Percentiles rank a stretch among this genome's conserved stretches.
Conservation (phyloP, 2,797 vertebrate species). For the Apodemus agrarius region DNA sequence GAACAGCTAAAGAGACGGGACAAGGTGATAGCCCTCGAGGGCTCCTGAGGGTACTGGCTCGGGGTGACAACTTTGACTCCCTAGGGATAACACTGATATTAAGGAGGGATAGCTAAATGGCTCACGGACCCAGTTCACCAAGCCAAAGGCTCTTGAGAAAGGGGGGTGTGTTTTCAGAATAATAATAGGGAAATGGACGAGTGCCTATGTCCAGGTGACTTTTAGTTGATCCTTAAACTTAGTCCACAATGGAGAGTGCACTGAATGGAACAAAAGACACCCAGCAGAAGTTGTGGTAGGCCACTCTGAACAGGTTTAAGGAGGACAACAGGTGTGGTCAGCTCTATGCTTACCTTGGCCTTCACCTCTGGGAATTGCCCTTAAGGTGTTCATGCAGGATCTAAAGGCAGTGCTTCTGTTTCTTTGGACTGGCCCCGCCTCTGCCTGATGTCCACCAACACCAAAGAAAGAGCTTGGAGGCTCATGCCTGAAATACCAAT, state of each 20-base stretch:
- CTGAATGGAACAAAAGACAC: rapidly evolving
- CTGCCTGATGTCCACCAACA: not conserved
- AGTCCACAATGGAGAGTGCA: rapidly evolving
- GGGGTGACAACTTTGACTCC: not conserved
- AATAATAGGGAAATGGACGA: not conserved
- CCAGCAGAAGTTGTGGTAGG: not conserved
- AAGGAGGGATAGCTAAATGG: not conserved
- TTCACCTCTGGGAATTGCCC: not conserved
- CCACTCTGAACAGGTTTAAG: not conserved
- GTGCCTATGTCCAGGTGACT: not conserved
- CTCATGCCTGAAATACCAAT: not conserved
- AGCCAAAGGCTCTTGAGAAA: not conserved
- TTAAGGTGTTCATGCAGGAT: not conserved
- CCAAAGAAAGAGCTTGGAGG: not conserved
- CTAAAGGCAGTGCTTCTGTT: not conserved
- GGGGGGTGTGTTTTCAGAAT: not conserved
- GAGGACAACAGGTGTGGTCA: not conserved
- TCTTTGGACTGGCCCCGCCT: rapidly evolving
- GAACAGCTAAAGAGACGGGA: not conserved
- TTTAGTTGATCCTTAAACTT: not conserved
- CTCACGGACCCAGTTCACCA: not conserved
- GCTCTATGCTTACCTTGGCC: rapidly evolving
- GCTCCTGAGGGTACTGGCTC: not conserved
- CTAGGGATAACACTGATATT: rapidly evolving
- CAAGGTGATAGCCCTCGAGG: rapidly evolving